Base-by-base conservation (phyloP, 2,888 invertebrate genomes). In the Anarsia innoxiella region DNA sequence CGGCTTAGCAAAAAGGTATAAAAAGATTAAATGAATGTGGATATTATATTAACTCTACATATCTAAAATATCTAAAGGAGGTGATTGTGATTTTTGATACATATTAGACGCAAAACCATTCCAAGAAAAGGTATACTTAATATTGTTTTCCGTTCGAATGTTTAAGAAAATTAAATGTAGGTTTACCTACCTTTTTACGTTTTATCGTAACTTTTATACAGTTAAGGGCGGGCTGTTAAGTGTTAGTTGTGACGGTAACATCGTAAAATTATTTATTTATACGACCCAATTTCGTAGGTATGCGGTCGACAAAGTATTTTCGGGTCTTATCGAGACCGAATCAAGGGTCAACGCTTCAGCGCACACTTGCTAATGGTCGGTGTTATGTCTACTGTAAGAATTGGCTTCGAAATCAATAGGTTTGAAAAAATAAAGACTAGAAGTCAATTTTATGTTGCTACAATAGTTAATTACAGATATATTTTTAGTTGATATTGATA, bases 251-350 rank as follows among this genome's bases (percentile, higher is more conserved):
- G 59, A 59, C 61, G 69, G 71, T 65, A 64, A 64, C 72, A 69
- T 76, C 66, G 65, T 74, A 73, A 76, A 76, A 75, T 76, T 76
- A 76, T 77, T 76, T 77, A 77, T 78, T 78, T 77, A 79, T 76
- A 72, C 70, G 76, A 74, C 77, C 79, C 69, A 76, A 75, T 79
- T 80, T 70, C 60, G 66, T 66, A 58, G 65, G 71, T 66, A 69
- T 76, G 69, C 64, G 66, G 68, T 69, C 76, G 69, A 75, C 76
- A 74, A 79, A 76, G 77, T 75, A 78, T 74, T 77, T 78, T 77
- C 56, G 75, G 69, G 65, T 65, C 69, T 80, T 80, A 80, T 79
- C 78, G 70, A 69, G 69, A 75, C 67, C 66, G 63, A 76, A 78
- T 78, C 78, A 67, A 70, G 76, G 78, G 79, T 77, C 76, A 76